Evolutionary conservation across 2,797 vertebrate genomes (phyloP).

Genomic region (Falco cherrug): DNA sequence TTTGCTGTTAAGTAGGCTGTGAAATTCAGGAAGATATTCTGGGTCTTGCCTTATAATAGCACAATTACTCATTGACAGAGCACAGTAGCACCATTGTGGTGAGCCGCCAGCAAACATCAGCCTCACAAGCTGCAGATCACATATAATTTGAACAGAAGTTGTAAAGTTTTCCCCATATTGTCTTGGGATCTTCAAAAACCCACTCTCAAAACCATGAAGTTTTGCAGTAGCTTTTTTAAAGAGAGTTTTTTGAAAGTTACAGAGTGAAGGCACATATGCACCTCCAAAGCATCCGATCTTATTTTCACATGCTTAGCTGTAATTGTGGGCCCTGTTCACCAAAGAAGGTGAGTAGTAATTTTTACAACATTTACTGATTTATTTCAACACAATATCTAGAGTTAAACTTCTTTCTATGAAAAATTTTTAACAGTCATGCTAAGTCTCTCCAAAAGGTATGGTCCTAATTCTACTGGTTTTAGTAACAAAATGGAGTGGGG

Average conservation of each 20-base stretch:
- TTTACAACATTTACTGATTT: background rate
- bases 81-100: background rate
- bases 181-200: background rate
- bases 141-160: background rate
- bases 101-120: background rate
- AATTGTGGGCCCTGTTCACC: background rate
- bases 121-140: background rate
- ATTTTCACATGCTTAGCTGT: background rate
- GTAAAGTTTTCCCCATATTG: background rate
- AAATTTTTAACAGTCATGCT: background rate
- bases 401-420: background rate
- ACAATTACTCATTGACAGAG: conserved; percentile 22
- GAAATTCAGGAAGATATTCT: conserved; percentile 41
- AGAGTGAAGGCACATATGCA: background rate
- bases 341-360: background rate
- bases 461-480: background rate
- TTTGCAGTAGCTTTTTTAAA: background rate
- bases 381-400: background rate
- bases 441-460: background rate
- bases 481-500: background rate
- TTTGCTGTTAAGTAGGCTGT: conserved; percentile 42
- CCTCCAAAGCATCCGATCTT: background rate
- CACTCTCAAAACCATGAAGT: background rate
- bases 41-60: background rate
- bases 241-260: background rate